Evolutionary conservation across 2,113 vertebrate genomes (phyloP).

Genomic region (Myanophis thanlyinensis): DNA sequence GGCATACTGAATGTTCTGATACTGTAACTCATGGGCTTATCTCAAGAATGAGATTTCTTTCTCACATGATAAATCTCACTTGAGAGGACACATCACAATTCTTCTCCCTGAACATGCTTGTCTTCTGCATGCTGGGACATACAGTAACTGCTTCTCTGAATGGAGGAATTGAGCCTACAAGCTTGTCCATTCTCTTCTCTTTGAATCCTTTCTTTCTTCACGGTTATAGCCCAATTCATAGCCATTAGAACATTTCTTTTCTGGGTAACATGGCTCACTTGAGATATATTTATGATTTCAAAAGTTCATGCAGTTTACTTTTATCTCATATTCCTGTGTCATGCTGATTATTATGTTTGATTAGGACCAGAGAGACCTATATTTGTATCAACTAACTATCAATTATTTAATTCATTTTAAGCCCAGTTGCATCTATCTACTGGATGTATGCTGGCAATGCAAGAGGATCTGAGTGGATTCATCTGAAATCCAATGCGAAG

Average conservation of each 20-base stretch:
- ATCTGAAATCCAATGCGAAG: not conserved
- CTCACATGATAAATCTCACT: not conserved
- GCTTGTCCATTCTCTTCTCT: no score
- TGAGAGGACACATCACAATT: not conserved
- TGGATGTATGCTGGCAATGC: not conserved
- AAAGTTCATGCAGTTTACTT: not conserved
- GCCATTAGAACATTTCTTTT: not conserved
- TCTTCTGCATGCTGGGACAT: not conserved
- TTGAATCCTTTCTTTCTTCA: not conserved
- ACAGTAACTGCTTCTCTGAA: not conserved
- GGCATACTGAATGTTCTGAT: not conserved
- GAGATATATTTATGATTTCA: not conserved
- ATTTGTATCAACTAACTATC: not conserved
- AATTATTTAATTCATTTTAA: not conserved
- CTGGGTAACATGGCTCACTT: not conserved
- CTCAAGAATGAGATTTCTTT: not conserved
- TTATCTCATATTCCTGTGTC: not conserved
- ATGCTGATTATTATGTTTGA: not conserved
- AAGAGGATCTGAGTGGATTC: not conserved
- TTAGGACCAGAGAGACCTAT: not conserved
- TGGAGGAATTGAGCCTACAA: not conserved
- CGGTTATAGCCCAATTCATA: not conserved
- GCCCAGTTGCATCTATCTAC: not conserved
- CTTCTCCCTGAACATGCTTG: not conserved
- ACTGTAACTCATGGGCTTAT: not conserved